These are phyloP conservation scores for Dione juno DNA, from an alignment of 2,888 invertebrate genomes.

Conservation along the genomic window DNA sequence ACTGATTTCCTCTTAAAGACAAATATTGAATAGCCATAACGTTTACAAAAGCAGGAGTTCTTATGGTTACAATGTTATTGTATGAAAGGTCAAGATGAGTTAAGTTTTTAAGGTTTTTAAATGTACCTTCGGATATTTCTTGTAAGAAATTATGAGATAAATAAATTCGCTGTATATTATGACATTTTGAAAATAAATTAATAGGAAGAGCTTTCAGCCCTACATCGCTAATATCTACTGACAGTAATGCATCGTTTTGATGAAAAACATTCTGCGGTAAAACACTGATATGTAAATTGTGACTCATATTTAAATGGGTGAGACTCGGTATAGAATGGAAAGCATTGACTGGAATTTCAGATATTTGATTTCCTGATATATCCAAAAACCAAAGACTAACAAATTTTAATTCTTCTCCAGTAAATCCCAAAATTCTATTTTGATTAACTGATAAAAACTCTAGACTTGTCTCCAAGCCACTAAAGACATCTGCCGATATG, in stretches of 20 bases:
- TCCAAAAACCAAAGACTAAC: slow-evolving; percentile 87
- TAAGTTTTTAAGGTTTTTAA: slow-evolving; percentile 89
- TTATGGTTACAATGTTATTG: slow-evolving; percentile 90
- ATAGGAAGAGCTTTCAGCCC: slow-evolving; percentile 89
- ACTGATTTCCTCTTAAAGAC: slow-evolving; percentile 89
- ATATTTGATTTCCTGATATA: slow-evolving; percentile 90
- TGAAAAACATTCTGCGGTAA: slow-evolving; percentile 87
- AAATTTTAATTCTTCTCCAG: slow-evolving; percentile 85
- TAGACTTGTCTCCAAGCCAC: slow-evolving; percentile 89
- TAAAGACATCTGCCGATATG: slow-evolving; percentile 89
- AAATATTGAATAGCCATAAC: slow-evolving; percentile 89
- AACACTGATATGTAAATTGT: slow-evolving; percentile 87
- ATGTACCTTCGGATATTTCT: slow-evolving; percentile 90
- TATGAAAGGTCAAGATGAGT: slow-evolving; percentile 89
- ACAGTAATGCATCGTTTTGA: slow-evolving; percentile 86
- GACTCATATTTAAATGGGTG: slow-evolving; percentile 89
- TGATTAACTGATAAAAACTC: slow-evolving; percentile 88
- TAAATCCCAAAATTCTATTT: slow-evolving; percentile 88
- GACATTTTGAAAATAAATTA: slow-evolving; percentile 87
- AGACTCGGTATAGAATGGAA: slow-evolving; percentile 87
- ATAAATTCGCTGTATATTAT: slow-evolving; percentile 86
- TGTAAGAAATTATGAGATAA: slow-evolving; percentile 89
- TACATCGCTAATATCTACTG: slow-evolving; percentile 89
- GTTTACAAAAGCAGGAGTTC: slow-evolving; percentile 90
- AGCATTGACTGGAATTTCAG: slow-evolving; percentile 87